A percentile compares a stretch with the other conserved stretches of the same genome.
These are phyloP conservation scores for Hydrocynus forskahlii DNA, from an alignment of 2,797 vertebrate genomes.

Conservation along the genomic window DNA sequence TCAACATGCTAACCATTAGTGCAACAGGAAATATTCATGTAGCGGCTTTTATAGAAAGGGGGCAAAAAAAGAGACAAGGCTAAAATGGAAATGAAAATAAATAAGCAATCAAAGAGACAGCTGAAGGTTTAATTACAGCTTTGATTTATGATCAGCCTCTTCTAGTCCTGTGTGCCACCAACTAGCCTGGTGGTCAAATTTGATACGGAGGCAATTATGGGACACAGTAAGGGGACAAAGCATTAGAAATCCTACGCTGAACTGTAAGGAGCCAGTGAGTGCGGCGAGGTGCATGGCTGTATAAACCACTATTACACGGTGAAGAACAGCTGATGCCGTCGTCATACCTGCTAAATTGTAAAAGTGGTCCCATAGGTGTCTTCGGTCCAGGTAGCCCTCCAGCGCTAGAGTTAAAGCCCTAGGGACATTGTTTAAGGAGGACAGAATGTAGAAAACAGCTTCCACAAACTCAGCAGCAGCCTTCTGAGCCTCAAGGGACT, in stretches of 20 bases:
- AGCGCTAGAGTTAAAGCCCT: constrained; percentile 84
- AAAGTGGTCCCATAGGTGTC: constrained; percentile 85
- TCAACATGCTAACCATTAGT: constrained; percentile 61
- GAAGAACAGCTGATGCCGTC: neutral
- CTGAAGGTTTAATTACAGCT: constrained; percentile 56
- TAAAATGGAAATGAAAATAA: constrained; percentile 56
- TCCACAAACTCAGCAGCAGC: constrained; percentile 76
- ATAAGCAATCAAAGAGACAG: constrained; percentile 54
- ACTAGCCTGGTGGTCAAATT: constrained; percentile 48
- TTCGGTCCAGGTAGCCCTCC: constrained; percentile 85
- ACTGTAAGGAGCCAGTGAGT: neutral
- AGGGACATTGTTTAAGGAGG: constrained; percentile 80
- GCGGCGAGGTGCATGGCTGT: neutral
- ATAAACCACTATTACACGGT: constrained; percentile 18
- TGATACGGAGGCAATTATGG: constrained; percentile 45
- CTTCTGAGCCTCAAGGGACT: constrained; percentile 60
- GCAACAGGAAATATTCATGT: constrained; percentile 55
- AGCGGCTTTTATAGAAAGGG: constrained; percentile 43
- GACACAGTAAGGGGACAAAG: constrained; percentile 30
- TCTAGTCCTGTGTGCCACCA: constrained; percentile 20
- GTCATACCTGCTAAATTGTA: constrained; percentile 86
- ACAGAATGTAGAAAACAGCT: constrained; percentile 83
- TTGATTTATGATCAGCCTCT: constrained; percentile 55
- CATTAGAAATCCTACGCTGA: neutral
- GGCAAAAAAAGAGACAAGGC: constrained; percentile 28